Percentiles rank a stretch among this genome's conserved stretches.
These are phyloP conservation scores for Chrysocyon brachyurus DNA, from an alignment of 2,797 vertebrate genomes.

Conservation along the genomic window DNA sequence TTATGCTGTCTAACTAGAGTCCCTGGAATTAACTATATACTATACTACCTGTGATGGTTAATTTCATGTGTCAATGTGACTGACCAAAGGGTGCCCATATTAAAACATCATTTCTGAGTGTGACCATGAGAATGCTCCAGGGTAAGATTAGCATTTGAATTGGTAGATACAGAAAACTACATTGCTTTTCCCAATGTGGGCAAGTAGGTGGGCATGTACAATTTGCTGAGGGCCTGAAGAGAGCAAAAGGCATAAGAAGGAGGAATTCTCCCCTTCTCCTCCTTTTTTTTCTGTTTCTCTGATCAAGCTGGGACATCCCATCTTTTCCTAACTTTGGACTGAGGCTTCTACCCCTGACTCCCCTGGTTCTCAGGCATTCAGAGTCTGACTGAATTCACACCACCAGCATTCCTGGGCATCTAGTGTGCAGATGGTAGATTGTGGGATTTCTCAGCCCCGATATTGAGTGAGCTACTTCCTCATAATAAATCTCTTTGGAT, in stretches of 20 bases:
- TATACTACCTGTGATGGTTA: neutral
- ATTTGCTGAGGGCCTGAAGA: neutral
- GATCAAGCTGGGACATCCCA: neutral
- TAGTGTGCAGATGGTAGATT: neutral
- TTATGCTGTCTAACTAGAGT: neutral
- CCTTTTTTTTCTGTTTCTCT: neutral
- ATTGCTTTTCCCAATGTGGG: neutral
- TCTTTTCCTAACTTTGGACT: neutral
- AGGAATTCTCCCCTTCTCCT: neutral
- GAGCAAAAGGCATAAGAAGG: neutral
- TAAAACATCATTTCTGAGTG: neutral
- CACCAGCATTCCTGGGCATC: neutral
- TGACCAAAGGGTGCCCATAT: neutral
- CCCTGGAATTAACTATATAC: neutral
- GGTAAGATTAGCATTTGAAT: neutral
- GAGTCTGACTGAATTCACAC: neutral
- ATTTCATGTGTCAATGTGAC: neutral
- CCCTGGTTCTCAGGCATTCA: neutral
- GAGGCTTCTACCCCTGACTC: neutral
- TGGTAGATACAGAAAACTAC: neutral
- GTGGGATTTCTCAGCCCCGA: neutral
- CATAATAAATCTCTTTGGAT: neutral
- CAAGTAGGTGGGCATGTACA: neutral
- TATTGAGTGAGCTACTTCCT: neutral
- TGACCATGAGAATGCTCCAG: neutral